Evolutionary conservation across 2,797 vertebrate genomes (phyloP), one percentile per base, ranked within the genome.

Genomic region (Neosalanx taihuensis): DNA sequence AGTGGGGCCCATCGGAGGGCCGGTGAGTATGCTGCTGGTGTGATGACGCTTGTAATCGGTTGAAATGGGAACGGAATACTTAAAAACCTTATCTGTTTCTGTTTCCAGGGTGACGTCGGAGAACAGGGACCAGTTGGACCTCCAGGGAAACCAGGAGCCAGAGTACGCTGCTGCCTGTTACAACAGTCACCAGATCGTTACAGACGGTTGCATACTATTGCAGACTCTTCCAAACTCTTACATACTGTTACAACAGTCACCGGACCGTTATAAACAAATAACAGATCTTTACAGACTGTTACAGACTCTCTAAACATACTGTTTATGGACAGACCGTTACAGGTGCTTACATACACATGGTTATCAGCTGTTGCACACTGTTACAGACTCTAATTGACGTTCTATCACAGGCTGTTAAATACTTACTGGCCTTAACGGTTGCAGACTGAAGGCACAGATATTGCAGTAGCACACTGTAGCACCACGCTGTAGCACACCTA

Each of bases 61-160:
- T 58, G 23, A 31, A 41, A 6, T n/a, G 7, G 12, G 12, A 46
- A 46, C 41, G 1, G 41, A 46, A 46, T 46, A 46, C 13, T 46
- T 9, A 60, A 46, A 18, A 46, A 64, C 13, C 13, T n/a, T 37
- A 18, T 49, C 49, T 35, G 18, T 20, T 67, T 20, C 74, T 62
- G 17, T 79, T 7, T 18, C 37, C 77, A 99, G 98, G 98, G 98
- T 84, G 89, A 90, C 69, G 76, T 92, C 81, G 98, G 98, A 60
- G 90, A 91, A 72, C 77, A 74, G 71, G 98, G 98, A 69, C 95
- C 93, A 37, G 0, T 7, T 0, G 98, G 98, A 75, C 88, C 96
- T 69, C 85, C 91, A 46, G 98, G 98, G 31, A 91, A 92, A 77
- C 93, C 89, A 83, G 98, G 98, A 73, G 91, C 93, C 86, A 92